These are phyloP conservation scores for Ptychoptera contaminata DNA, from an alignment of 2,888 invertebrate genomes.

Conservation along the genomic window DNA sequence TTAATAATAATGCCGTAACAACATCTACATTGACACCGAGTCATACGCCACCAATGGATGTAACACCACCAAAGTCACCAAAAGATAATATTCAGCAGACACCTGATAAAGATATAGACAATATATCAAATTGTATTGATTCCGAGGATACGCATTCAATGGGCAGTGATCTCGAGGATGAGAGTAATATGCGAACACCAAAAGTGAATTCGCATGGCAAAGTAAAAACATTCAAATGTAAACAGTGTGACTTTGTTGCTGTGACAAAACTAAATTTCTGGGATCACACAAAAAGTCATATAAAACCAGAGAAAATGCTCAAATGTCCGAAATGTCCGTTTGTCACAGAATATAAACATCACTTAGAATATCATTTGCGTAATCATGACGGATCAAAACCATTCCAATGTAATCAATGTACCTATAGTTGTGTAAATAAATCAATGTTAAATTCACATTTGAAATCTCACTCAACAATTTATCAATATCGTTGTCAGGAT, in stretches of 20 bases:
- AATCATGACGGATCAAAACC: conserved; percentile 94
- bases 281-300: conserved; percentile 82
- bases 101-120: conserved; percentile 23
- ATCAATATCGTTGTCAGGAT: conserved; percentile 83
- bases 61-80: conserved; percentile 30
- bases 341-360: conserved; percentile 97
- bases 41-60: conserved; percentile 29
- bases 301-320: conserved; percentile 81
- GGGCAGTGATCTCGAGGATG: conserved; percentile 25
- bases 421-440: conserved; percentile 89
- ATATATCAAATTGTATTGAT: conserved; percentile 31
- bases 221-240: conserved; percentile 81
- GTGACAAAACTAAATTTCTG: conserved; percentile 85
- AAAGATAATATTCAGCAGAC: conserved; percentile 11
- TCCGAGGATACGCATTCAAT: conserved; percentile 25
- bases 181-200: conserved; percentile 33
- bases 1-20: not conserved
- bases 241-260: conserved; percentile 74
- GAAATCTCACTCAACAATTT: conserved; percentile 86
- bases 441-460: conserved; percentile 98
- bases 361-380: conserved; percentile 89
- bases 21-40: conserved; percentile 18
- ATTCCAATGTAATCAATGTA: conserved; percentile 80
- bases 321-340: conserved; percentile 89
- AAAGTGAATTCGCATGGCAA: conserved; percentile 46